phyloP scores from a whole-genome alignment of 2,113 vertebrate species.

The Corynorhinus townsendii region DNA sequence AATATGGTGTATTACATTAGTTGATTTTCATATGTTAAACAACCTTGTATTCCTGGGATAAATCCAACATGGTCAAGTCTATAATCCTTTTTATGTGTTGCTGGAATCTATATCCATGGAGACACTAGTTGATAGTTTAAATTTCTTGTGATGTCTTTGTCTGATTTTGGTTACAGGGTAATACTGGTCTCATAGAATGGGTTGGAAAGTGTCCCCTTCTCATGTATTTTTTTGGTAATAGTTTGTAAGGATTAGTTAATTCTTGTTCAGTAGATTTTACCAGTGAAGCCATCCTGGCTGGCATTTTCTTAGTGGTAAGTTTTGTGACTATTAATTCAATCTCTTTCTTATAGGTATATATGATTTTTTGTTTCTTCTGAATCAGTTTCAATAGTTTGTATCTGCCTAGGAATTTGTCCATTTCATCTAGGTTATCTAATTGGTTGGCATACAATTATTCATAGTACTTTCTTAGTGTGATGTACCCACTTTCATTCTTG shows the following conservation, averaged over 20 bases:
- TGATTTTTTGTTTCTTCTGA: neutral
- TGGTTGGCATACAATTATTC: too few species aligned
- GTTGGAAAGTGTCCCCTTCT: neutral
- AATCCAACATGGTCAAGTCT: neutral
- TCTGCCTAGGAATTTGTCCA: too few species aligned
- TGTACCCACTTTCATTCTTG: too few species aligned
- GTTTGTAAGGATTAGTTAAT: neutral
- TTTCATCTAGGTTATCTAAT: too few species aligned
- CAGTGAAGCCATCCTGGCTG: neutral
- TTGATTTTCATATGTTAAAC: slow-evolving; percentile 1
- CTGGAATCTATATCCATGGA: neutral
- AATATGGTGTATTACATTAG: neutral
- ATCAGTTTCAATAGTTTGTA: too few species aligned
- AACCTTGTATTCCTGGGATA: neutral
- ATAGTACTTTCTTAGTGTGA: too few species aligned
- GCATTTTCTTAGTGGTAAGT: neutral
- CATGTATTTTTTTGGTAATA: neutral
- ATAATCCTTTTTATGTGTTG: slow-evolving; percentile 15
- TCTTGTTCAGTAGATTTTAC: neutral
- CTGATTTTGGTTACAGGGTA: slow-evolving; percentile 4
- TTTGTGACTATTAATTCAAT: slow-evolving; percentile 13
- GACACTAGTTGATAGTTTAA: neutral
- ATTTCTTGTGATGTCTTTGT: neutral
- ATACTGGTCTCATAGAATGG: neutral
- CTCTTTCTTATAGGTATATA: neutral